Evolutionary conservation across 2,888 invertebrate species (phyloP), one percentile per base, ranked within the genome.

Genomic region (Xylota sylvarum): DNA sequence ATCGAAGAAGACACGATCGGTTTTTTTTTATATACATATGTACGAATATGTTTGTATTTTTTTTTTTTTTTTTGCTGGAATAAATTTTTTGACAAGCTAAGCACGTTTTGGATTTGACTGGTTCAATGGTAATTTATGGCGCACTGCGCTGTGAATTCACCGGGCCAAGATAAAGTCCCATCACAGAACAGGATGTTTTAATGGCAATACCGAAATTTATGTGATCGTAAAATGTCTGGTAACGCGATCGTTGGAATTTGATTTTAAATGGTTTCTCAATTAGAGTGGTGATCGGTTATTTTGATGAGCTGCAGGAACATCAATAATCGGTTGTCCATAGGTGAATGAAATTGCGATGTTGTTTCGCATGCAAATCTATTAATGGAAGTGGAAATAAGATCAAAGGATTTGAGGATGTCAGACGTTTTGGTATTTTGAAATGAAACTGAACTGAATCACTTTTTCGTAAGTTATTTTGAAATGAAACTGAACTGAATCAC

Each of bases 51-150:
- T 9, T 46, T 70, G 64, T 35, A 37, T 40, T 48, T 6, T 43
- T 70, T 50, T 14, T 35, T 55, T 46, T 30, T 3, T 55, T 10
- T 37, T 37, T 5, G 32, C 4, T 43, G n/a, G n/a, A 40, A 43
- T 43, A 14, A 43, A 12, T 19, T 67, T 52, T 69, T 69, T 79
- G 48, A 35, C 35, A 78, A 69, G 62, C 82, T 81, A 72, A 82
- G 86, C 86, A 86, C 86, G 86, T 86, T 69, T 62, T 50, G 80
- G 55, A 74, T 79, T 78, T 82, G 82, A 78, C 72, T 73, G 77
- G 67, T 81, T 64, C 77, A 60, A 60, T 73, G 72, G 78, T 86
- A 78, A 86, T 86, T 86, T 86, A 86, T 77, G 86, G 72, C 76
- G 27, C 65, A 76, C 35, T 72, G 81, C 58, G 73, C 58, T 46